These are phyloP conservation scores for Riptortus pedestris DNA, from an alignment of 1,140 invertebrate species.

Conservation along the genomic window DNA sequence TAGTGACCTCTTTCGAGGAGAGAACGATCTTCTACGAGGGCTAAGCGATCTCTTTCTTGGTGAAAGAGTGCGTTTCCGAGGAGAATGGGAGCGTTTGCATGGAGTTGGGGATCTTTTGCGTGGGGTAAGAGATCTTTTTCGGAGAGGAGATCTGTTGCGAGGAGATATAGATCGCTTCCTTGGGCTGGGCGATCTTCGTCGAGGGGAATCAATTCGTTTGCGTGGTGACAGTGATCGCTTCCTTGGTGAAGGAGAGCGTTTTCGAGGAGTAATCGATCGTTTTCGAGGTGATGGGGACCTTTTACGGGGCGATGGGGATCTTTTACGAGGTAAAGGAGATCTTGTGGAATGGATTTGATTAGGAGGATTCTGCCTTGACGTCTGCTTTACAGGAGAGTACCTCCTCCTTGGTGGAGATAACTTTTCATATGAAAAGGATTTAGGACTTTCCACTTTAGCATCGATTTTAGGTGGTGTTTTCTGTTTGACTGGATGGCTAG, in stretches of 20 bases:
- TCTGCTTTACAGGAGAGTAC: not conserved
- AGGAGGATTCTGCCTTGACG: not conserved
- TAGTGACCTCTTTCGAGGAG: not conserved
- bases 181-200: not conserved
- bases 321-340: not conserved
- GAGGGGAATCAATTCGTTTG: conserved; percentile 3
- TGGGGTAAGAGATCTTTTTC: not conserved
- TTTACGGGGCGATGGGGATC: not conserved
- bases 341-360: not conserved
- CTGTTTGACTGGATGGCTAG: not conserved
- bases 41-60: conserved; percentile 3
- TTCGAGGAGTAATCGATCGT: conserved; percentile 1
- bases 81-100: not conserved
- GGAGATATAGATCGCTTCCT: not conserved
- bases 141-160: not conserved
- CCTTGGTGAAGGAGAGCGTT: not conserved
- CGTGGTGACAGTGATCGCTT: not conserved
- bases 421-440: not conserved
- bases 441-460: not conserved
- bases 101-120: not conserved
- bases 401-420: not conserved
- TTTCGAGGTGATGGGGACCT: not conserved
- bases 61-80: not conserved
- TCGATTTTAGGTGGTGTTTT: conserved; percentile 5
- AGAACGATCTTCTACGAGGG: conserved; percentile 4